These are phyloP conservation scores for Eumaeus atala DNA, from an alignment of 1,140 invertebrate genomes.

Conservation along the genomic window DNA sequence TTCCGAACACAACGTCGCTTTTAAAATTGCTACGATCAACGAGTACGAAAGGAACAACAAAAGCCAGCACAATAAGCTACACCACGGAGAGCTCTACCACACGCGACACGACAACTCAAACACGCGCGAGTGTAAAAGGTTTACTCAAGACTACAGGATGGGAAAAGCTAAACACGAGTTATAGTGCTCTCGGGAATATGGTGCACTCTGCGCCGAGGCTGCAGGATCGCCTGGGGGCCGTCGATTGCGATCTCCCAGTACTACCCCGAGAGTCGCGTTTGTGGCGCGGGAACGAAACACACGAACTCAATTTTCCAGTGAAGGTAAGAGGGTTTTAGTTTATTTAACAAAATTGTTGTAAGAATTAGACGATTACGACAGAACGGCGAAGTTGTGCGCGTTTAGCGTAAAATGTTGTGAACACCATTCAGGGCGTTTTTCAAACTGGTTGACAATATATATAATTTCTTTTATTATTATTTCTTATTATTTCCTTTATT, in stretches of 20 bases:
- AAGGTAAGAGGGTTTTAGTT: slow-evolving; percentile 68
- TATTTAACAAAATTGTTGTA: no score
- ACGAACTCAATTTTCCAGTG: slow-evolving; percentile 77
- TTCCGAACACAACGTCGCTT: slow-evolving; percentile 12
- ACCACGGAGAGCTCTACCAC: slow-evolving; percentile 40
- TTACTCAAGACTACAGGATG: slow-evolving; percentile 56
- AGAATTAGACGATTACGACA: no score
- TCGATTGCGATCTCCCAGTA: slow-evolving; percentile 77
- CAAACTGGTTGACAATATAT: no score
- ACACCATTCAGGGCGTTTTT: no score
- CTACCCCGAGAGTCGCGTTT: slow-evolving; percentile 76
- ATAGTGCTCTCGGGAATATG: slow-evolving; percentile 37
- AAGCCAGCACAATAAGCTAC: slow-evolving; percentile 42
- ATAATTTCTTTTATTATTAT: no score
- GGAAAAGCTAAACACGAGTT: slow-evolving; percentile 58
- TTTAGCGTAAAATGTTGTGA: no score
- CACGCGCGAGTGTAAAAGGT: slow-evolving; percentile 45
- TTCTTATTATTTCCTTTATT: no score
- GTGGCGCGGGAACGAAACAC: slow-evolving; percentile 80
- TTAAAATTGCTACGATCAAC: slow-evolving; percentile 12
- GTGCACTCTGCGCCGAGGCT: slow-evolving; percentile 51
- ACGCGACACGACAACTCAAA: slow-evolving; percentile 43
- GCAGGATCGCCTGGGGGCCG: slow-evolving; percentile 76
- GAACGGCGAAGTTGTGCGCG: no score
- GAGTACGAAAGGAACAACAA: slow-evolving; percentile 48